Conservation (phyloP, 2,888 invertebrate species). For the Sminthurinus aureus region DNA sequence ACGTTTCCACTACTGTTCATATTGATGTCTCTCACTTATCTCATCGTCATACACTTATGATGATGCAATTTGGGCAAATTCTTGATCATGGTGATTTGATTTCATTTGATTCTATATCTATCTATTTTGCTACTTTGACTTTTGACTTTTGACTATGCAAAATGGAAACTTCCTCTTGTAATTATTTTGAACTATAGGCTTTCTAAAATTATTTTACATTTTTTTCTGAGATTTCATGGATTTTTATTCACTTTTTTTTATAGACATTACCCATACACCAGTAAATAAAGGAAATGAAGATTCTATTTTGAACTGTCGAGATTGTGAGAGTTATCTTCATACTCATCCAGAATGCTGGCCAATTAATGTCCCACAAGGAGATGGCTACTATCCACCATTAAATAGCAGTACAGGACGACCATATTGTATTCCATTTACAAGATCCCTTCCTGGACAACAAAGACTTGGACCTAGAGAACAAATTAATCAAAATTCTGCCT, state of each 20-base stretch:
- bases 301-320: constrained; percentile 81
- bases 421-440: constrained; percentile 92
- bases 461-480: constrained; percentile 88
- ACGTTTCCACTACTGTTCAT: constrained; percentile 87
- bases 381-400: constrained; percentile 83
- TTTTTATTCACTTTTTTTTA: too few relatives aligned
- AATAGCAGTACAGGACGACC: constrained; percentile 83
- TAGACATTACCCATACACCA: constrained; percentile 88
- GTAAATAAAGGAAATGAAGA: constrained; percentile 56
- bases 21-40: constrained; percentile 91
- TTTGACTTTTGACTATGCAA: too few relatives aligned
- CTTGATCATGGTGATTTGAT: constrained; percentile 74
- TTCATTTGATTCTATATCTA: not conserved
- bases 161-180: too few relatives aligned
- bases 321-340: constrained; percentile 84
- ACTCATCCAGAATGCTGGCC: constrained; percentile 95
- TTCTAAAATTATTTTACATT: not conserved
- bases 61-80: constrained; percentile 82
- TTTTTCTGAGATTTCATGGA: not conserved
- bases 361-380: constrained; percentile 85
- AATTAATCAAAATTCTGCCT: constrained; percentile 92
- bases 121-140: too few relatives aligned
- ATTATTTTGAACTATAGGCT: not conserved
- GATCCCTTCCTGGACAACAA: constrained; percentile 90
- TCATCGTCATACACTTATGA: constrained; percentile 86